Base-by-base conservation (phyloP, 2,888 invertebrate genomes). In the Catocala fraxini region DNA sequence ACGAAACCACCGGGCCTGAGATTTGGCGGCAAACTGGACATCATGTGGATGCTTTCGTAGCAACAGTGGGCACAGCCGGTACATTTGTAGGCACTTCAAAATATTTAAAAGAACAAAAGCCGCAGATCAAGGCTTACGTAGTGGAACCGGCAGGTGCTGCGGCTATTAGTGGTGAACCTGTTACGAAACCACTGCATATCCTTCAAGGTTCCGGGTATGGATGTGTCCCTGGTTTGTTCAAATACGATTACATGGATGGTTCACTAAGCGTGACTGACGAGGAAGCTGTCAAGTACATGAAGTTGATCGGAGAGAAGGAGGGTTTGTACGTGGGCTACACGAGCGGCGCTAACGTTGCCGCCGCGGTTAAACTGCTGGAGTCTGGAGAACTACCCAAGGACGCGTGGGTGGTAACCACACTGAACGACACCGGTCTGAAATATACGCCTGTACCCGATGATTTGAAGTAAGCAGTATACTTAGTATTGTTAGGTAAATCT, bases 141-240 rank as follows among this genome's bases (percentile, higher is more conserved):
- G 91, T 93, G 4, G 93, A 94, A 70, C 93, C 93, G 0, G 80
- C 77, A 5, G 93, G 94, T 5, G 87, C 93, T 4, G 90, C 93
- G 68, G 85, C 91, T 0, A 92, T 94, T 46, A 89, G 88, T 60
- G 93, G 94, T 6, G 83, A 86, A 4, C 80, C 86, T 0, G 85
- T 94, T 2, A 90, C 90, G 11, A 94, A 94, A 61, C 92, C 93
- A 1, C 79, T 93, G 51, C 93, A 94, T 77, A 79, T 92, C 66
- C 83, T 94, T 1, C 94, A 94, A 75, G 94, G 94, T 0, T 93
- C 93, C 0, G 93, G 93, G 0, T 94, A 94, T 61, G 94, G 92
- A 0, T 89, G 88, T 63, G 70, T 94, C 9, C 93, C 93, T 0
- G 84, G 85, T 63, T 73, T 94, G 57, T 93, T 93, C 65, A 86